Base-by-base conservation (phyloP, 2,113 vertebrate species). In the Gobiocypris rarus region DNA sequence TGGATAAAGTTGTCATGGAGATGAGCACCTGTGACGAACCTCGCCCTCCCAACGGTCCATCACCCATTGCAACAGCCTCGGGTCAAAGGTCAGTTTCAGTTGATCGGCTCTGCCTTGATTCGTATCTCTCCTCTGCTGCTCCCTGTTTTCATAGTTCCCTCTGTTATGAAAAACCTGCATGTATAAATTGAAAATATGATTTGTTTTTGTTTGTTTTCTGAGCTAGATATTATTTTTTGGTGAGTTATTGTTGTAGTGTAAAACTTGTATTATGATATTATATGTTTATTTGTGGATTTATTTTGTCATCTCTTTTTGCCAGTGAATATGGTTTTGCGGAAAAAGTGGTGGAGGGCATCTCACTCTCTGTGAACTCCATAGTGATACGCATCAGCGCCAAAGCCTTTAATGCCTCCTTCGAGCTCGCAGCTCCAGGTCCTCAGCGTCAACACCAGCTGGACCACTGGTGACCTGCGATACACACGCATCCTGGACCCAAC, bases 21-120 rank as follows among this genome's bases (percentile, higher is more conserved):
- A 99, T 99, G 98, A 98, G 97, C 86, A 98, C 98, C 59, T 99
- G 98, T 92, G 98, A 99, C 88, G 97, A 99, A 84, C 98, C 98
- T 52, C 96, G 98, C 75, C 93, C 94, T 26, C 97, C 97, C 65
- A 99, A 99, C 74, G 98, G 98, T 34, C 98, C 98, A 0, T 99
- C 98, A 78, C 98, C 98, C 71, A 97, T 99, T 91, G 98, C 98
- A 89, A 98, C 97, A 74, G 97, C 96, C 75, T 98, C 98, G 0
- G 98, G 98, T 88, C 98, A 99, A 89, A 99, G 96, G 98, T 99
- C 81, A 93, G 92, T 56, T 3, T 34, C 50, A 14, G 2, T 1
- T 83, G 38, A 38, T 69, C 1, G 45, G 15, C 50, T 45, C 34
- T 43, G 3, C 11, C 43, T 83, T 74, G 31, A 9, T 28, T 17